Conservation (phyloP, 2,888 invertebrate genomes). For the Diadromus collaris region DNA sequence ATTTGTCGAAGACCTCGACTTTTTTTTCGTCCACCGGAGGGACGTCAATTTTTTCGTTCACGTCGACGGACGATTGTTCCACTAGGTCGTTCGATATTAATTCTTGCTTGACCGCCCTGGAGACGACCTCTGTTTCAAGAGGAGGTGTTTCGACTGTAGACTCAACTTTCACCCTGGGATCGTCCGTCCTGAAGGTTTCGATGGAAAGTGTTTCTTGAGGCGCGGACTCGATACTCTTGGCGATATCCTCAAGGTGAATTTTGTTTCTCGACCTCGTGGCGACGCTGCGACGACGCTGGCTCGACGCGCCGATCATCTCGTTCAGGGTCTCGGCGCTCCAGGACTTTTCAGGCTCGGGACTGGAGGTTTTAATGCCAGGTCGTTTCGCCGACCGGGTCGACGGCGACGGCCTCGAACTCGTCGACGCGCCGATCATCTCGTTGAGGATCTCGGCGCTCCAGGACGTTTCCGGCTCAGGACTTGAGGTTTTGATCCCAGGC, state of each 20-base stretch:
- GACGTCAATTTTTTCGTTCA: not conserved
- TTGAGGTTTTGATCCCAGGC: not conserved
- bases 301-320: constrained; percentile 4
- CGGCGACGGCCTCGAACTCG: not conserved
- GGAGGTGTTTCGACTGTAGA: too few species aligned
- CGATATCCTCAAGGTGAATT: not conserved
- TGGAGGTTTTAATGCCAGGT: not conserved
- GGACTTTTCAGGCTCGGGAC: constrained; percentile 39
- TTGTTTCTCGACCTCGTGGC: constrained; percentile 37
- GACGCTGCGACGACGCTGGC: constrained; percentile 20
- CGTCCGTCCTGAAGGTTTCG: not conserved
- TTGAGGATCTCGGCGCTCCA: constrained; percentile 15
- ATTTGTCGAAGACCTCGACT: constrained; percentile 12
- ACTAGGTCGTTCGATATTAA: not conserved
- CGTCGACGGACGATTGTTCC: not conserved
- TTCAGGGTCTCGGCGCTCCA: constrained; percentile 17
- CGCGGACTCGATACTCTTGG: not conserved
- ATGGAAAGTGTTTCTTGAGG: not conserved
- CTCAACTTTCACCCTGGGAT: not conserved
- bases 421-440: constrained; percentile 4
- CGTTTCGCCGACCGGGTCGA: constrained; percentile 29
- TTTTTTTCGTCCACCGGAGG: not conserved
- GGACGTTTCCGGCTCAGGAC: constrained; percentile 9
- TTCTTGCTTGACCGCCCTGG: not conserved
- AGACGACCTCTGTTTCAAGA: too few species aligned